These are phyloP conservation scores for Spongilla lacustris DNA, from an alignment of 37 sponge, comb jelly and placozoan genomes.

Conservation along the genomic window DNA sequence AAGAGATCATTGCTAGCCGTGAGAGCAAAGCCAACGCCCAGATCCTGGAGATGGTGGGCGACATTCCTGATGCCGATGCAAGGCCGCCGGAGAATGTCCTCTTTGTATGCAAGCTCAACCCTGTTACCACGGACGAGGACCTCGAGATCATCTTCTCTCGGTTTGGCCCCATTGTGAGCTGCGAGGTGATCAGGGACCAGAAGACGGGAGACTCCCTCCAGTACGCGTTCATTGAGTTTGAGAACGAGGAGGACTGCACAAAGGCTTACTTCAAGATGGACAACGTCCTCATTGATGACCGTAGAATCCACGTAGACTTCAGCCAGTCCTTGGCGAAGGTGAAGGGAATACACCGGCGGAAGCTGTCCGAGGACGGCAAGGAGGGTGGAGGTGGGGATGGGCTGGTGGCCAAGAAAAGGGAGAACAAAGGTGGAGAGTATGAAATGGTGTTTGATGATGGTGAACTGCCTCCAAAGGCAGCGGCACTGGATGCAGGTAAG, in stretches of 20 bases:
- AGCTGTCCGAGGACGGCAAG: conserved; percentile 16
- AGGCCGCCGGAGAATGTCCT: conserved; percentile 97
- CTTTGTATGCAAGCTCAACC: conserved; percentile 98
- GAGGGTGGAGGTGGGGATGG: conserved; percentile 7
- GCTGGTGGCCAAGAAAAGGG: conserved; percentile 28
- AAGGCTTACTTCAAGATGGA: conserved; percentile 99
- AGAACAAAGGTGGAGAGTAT: conserved; percentile 39
- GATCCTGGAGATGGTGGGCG: conserved; percentile 96
- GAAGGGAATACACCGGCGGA: conserved; percentile 44
- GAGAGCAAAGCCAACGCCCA: conserved; percentile 89
- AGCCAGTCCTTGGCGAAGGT: conserved; percentile 96
- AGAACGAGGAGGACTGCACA: conserved; percentile 91
- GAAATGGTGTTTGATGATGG: conserved; percentile 79
- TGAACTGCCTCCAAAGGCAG: neutral
- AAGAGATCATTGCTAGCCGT: conserved; percentile 61
- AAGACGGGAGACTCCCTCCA: conserved; percentile 96
- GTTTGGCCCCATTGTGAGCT: conserved; percentile 91
- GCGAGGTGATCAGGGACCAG: conserved; percentile 96
- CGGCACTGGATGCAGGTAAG: neutral
- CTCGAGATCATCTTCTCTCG: conserved; percentile 97
- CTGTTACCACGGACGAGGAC: conserved; percentile 94
- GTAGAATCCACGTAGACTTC: conserved; percentile 98
- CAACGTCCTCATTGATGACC: conserved; percentile 97
- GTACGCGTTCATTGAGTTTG: conserved; percentile 98
- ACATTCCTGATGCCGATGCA: conserved; percentile 97